Evolutionary conservation across 2,888 invertebrate genomes (phyloP).

Genomic region (Amiota mariae): DNA sequence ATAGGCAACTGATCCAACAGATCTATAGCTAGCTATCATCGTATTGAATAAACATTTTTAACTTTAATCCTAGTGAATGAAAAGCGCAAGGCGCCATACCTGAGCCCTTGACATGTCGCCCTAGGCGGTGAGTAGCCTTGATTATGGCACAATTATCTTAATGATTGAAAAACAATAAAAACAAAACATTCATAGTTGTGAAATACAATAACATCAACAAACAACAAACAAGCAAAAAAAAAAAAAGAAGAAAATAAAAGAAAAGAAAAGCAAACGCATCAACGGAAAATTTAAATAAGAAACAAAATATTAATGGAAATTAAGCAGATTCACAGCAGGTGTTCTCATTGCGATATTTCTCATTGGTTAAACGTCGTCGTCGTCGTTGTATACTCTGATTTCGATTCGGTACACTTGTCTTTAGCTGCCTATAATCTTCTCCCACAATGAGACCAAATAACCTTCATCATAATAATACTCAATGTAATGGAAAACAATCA

Average conservation of each 20-base stretch:
- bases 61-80: not conserved
- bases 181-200: not conserved
- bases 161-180: slow-evolving; percentile 3
- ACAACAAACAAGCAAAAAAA: not conserved
- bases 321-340: not conserved
- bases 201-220: not conserved
- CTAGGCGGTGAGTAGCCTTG: slow-evolving; percentile 8
- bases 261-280: not conserved
- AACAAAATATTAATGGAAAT: no score
- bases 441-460: no score
- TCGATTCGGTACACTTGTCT: no score
- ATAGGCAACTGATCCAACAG: not conserved
- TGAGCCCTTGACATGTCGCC: not conserved
- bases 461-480: no score
- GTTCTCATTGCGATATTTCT: not conserved
- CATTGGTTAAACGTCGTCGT: no score
- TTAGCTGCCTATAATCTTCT: no score
- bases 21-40: not conserved
- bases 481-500: no score
- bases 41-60: not conserved
- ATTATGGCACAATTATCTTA: slow-evolving; percentile 4
- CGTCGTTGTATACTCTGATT: no score
- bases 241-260: no score
- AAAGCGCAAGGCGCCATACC: not conserved
- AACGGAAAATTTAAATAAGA: no score